Conservation (phyloP, 2,888 invertebrate species). For the Dasysyrphus tricinctus region DNA sequence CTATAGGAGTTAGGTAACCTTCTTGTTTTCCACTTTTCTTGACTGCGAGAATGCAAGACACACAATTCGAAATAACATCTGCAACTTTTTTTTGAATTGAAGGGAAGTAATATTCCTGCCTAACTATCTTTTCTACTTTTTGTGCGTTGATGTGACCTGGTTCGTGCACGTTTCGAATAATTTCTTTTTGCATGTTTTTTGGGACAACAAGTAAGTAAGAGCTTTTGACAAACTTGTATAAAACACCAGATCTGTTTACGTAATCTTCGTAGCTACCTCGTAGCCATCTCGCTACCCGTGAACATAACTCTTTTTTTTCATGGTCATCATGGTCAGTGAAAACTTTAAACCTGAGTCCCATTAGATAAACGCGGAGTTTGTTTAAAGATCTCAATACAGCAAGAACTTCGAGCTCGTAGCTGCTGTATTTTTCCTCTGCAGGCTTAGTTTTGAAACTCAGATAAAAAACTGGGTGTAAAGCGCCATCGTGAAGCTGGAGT, state of each 20-base stretch:
- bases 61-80: no score
- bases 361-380: slow-evolving; percentile 7
- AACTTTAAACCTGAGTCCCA: slow-evolving; percentile 2
- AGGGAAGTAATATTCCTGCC: slow-evolving; percentile 1
- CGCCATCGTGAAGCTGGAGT: background rate
- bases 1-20: no score
- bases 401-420: slow-evolving; percentile 5
- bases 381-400: slow-evolving; percentile 6
- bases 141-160: slow-evolving; percentile 28
- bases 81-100: background rate
- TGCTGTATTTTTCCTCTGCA: slow-evolving; percentile 12
- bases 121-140: background rate
- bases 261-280: slow-evolving; percentile 38
- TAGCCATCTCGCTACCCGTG: slow-evolving; percentile 38
- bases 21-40: no score
- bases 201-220: no score
- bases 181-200: slow-evolving; percentile 13
- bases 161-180: background rate
- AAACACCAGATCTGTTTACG: slow-evolving; percentile 13
- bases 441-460: background rate
- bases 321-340: background rate
- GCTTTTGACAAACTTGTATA: slow-evolving; percentile 8
- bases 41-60: no score
- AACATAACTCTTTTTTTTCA: slow-evolving; percentile 35
- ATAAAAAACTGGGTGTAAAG: background rate